phyloP scores from a whole-genome alignment of 2,113 vertebrate species.

The Neogale vison region DNA sequence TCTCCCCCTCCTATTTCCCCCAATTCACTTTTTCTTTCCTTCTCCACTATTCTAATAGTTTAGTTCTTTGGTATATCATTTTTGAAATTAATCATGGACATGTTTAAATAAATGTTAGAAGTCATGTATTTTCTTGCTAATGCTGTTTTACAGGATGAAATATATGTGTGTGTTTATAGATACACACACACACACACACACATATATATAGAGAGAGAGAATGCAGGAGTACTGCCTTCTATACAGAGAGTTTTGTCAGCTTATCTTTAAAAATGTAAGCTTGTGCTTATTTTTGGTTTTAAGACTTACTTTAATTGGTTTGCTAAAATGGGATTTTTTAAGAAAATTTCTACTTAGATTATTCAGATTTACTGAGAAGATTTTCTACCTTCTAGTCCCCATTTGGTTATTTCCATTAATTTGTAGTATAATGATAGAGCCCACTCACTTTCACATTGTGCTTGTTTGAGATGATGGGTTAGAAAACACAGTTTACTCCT shows the following conservation, averaged over 20 bases:
- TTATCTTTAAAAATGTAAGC: background rate
- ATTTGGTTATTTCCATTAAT: background rate
- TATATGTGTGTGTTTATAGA: background rate
- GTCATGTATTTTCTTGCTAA: background rate
- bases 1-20: too few relatives aligned
- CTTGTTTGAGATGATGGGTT: background rate
- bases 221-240: background rate
- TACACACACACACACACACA: background rate
- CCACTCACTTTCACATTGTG: background rate
- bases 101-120: background rate
- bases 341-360: background rate
- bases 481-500: background rate
- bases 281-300: background rate
- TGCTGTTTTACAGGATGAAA: background rate
- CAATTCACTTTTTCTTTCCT: too few relatives aligned
- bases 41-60: background rate
- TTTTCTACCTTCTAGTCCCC: background rate
- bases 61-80: background rate
- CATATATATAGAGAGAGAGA: background rate
- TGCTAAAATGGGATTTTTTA: background rate
- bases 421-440: background rate
- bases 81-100: background rate
- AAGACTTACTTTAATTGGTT: background rate
- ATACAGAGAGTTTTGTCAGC: background rate
- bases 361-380: background rate